Percentiles rank a stretch among this genome's conserved stretches.
Evolutionary conservation across 2,888 invertebrate genomes (phyloP).

Genomic region (Hofmannophila pseudospretella): DNA sequence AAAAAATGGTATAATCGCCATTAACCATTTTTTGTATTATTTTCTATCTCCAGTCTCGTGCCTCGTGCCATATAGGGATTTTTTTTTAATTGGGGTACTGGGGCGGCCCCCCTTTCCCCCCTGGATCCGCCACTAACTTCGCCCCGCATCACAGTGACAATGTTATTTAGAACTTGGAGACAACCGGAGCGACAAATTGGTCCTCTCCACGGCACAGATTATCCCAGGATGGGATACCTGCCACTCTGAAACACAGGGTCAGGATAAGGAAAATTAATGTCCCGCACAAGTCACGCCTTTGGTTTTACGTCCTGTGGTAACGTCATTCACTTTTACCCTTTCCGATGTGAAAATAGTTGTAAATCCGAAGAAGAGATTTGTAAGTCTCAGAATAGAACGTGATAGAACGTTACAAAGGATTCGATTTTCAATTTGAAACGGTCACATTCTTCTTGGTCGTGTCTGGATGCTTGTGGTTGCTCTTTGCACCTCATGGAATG

Average conservation of each 20-base stretch:
- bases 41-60: too few relatives aligned
- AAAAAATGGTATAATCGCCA: too few relatives aligned
- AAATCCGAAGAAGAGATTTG: neutral
- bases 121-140: too few relatives aligned
- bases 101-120: too few relatives aligned
- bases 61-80: too few relatives aligned
- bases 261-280: slow-evolving; percentile 6
- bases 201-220: slow-evolving; percentile 10
- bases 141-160: slow-evolving; percentile 11
- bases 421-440: neutral
- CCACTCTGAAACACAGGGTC: neutral
- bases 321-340: slow-evolving; percentile 1
- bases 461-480: neutral
- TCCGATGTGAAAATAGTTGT: neutral
- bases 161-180: slow-evolving; percentile 11
- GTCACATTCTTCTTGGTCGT: neutral
- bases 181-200: slow-evolving; percentile 34
- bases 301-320: neutral
- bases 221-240: neutral
- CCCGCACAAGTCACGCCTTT: neutral
- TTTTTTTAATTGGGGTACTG: too few relatives aligned
- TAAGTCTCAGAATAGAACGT: neutral
- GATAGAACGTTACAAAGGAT: neutral
- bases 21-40: too few relatives aligned
- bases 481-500: neutral